phyloP scores from a whole-genome alignment of 2,797 vertebrate genomes.

The Sphaeramia orbicularis region DNA sequence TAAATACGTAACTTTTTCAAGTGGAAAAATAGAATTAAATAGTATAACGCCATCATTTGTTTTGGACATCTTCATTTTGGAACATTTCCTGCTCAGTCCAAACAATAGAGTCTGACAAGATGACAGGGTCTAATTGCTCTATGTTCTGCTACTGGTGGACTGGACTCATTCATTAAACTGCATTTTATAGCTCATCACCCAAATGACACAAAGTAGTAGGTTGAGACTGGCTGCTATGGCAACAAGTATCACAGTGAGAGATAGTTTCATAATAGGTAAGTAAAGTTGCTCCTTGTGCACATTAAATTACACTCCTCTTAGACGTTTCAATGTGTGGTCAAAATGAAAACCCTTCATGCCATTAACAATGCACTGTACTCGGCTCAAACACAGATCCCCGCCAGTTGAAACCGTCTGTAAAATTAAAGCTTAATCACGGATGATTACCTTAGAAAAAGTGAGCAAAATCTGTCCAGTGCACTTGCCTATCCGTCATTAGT shows the following conservation, averaged over 20 bases:
- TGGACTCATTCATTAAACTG: constrained; percentile 27
- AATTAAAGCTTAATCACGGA: constrained; percentile 61
- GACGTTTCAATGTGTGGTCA: constrained; percentile 1
- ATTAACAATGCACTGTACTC: constrained; percentile 21
- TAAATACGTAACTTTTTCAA: neutral
- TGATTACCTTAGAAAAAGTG: constrained; percentile 41
- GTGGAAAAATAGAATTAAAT: neutral
- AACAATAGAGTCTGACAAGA: constrained; percentile 32
- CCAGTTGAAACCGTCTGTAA: constrained; percentile 53
- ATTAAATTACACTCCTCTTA: constrained; percentile 25
- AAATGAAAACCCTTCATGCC: constrained; percentile 5
- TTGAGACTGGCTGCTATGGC: constrained; percentile 61
- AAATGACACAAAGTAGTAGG: constrained; percentile 54
- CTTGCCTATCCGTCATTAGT: constrained; percentile 48
- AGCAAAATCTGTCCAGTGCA: constrained; percentile 31
- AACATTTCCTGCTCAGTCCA: constrained; percentile 5
- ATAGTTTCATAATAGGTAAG: constrained; percentile 21
- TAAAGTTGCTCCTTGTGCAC: constrained; percentile 6
- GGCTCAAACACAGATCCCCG: constrained; percentile 40
- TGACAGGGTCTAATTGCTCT: constrained; percentile 21
- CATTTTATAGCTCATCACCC: constrained; percentile 48
- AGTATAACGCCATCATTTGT: neutral
- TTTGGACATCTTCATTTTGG: constrained; percentile 5
- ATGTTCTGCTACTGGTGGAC: constrained; percentile 19
- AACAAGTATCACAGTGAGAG: constrained; percentile 39